Base-by-base conservation (phyloP, 2,113 vertebrate species). In the Alethe diademata region DNA sequence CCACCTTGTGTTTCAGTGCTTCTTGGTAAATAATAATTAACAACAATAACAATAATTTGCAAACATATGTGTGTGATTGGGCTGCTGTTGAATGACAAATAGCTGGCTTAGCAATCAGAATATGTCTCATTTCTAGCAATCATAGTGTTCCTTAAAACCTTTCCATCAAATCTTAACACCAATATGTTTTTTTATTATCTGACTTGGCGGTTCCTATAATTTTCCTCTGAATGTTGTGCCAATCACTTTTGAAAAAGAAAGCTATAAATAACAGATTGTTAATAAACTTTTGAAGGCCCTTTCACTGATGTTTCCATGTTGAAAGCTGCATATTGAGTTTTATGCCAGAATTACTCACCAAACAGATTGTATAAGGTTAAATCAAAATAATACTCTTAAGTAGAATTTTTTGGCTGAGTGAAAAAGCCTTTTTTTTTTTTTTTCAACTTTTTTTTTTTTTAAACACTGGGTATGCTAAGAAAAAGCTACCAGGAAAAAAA, bases 1-100 rank as follows among this genome's bases (percentile, higher is more conserved):
- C 61, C 87, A 95, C 88, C 90, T 95, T 94, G 64, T 40, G 20
- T 48, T 80, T 92, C 86, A 85, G 33, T 4, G 7, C 61, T 86
- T 84, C 66, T 90, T 48, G 92, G 90, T 95, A 96, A 95, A 81
- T 92, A 97, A 91, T 93, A 88, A 96, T 96, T 95, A 95, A 89
- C 82, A 76, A 86, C 73, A 93, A 90, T 90, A 92, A 92, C 92
- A 96, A 92, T 95, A 84, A 95, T 97, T 92, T 96, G 78, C 91
- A 93, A 94, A 90, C 84, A 86, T 87, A 53, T 67, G 42, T 69
- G 74, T 94, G 75, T 65, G 83, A 89, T 58, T 90, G 88, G 67
- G 42, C 78, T 93, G n/a, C 31, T 74, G 48, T 14, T 92, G 72
- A 95, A 54, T 90, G 90, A 57, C 92, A 93, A 93, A 79, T 61